Conservation (phyloP, 2,797 vertebrate species). For the Remorina albescens region DNA sequence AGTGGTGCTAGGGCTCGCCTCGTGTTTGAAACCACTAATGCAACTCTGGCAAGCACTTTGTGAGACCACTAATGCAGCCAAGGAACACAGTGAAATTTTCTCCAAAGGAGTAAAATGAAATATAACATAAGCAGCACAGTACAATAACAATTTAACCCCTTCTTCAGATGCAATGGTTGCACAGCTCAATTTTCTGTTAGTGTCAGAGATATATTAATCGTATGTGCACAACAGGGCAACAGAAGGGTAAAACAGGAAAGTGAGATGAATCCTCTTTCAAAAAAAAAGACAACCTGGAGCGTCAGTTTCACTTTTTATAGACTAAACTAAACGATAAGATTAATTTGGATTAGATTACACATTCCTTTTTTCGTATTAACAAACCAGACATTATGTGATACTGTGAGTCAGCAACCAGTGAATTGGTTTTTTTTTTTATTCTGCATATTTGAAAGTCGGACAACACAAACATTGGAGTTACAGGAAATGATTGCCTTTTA, state of each 20-base stretch:
- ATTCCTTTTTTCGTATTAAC: too few relatives aligned
- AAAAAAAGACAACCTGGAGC: too few relatives aligned
- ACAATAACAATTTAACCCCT: conserved; percentile 11
- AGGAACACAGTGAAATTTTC: conserved; percentile 18
- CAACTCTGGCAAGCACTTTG: not conserved
- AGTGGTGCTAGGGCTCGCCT: conserved; percentile 1
- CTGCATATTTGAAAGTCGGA: not conserved
- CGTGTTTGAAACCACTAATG: conserved; percentile 26
- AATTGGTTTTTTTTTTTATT: conserved; percentile 21
- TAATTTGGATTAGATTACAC: too few relatives aligned
- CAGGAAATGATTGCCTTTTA: conserved; percentile 33
- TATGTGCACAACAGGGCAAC: not conserved
- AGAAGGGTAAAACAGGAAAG: too few relatives aligned
- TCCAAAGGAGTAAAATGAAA: not conserved
- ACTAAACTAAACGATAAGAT: too few relatives aligned
- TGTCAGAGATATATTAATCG: not conserved
- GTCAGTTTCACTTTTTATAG: conserved; percentile 15
- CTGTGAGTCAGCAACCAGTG: conserved; percentile 26
- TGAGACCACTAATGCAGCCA: conserved; percentile 7
- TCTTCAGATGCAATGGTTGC: not conserved
- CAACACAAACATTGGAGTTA: not conserved
- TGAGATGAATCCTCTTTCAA: not conserved
- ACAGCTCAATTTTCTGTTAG: conserved; percentile 8
- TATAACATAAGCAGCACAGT: not conserved
- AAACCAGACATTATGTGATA: conserved; percentile 16